Percentiles rank a stretch among this genome's conserved stretches.
These are phyloP conservation scores for Protonemura montana DNA, from an alignment of 2,888 invertebrate genomes.

Conservation along the genomic window DNA sequence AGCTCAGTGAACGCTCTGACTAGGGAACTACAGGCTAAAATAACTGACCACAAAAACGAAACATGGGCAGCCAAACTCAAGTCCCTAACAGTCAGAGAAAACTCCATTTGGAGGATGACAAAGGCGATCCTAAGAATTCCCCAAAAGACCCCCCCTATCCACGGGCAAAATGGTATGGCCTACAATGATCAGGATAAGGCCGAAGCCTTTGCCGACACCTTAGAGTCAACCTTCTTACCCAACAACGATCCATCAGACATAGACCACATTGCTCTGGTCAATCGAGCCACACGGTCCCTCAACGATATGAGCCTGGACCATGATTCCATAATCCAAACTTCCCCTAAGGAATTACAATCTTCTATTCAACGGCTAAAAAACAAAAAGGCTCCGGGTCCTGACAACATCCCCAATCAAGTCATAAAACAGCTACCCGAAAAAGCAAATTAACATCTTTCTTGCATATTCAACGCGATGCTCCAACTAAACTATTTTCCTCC, in stretches of 20 bases:
- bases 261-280: not conserved
- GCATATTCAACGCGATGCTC: not conserved
- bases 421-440: not conserved
- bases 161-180: not conserved
- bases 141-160: not conserved
- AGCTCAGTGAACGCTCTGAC: too few species aligned
- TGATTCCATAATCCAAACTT: not conserved
- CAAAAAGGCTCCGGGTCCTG: conserved; percentile 15
- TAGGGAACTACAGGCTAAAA: too few species aligned
- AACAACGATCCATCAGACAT: not conserved
- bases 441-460: not conserved
- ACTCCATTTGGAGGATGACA: too few species aligned
- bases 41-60: too few species aligned
- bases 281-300: not conserved
- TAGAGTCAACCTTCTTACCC: not conserved
- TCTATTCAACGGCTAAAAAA: not conserved
- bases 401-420: not conserved
- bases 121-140: too few species aligned
- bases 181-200: not conserved
- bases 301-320: too few species aligned
- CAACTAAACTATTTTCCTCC: not conserved
- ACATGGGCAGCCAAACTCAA: too few species aligned
- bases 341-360: not conserved
- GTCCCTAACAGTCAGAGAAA: too few species aligned
- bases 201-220: not conserved